phyloP scores from a whole-genome alignment of 2,888 invertebrate species.

The Hypsopygia costalis region DNA sequence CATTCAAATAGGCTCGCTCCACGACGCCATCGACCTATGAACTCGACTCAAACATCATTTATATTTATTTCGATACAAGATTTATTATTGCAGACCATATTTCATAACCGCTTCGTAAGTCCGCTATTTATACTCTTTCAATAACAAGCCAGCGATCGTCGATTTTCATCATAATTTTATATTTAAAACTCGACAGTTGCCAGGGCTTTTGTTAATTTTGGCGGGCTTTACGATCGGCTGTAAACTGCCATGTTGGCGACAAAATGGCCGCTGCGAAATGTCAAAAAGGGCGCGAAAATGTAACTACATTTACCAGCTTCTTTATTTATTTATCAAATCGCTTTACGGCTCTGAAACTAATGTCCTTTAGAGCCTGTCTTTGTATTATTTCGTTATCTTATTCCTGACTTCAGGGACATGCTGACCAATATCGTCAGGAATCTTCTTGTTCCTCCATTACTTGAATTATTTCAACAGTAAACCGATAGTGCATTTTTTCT shows the following conservation, averaged over 20 bases:
- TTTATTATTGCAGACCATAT: conserved; percentile 3
- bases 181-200: conserved; percentile 67
- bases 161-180: conserved; percentile 59
- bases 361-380: too few relatives aligned
- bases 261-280: conserved; percentile 49
- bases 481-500: too few relatives aligned
- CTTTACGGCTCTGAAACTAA: too few relatives aligned
- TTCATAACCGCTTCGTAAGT: conserved; percentile 15
- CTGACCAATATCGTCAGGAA: too few relatives aligned
- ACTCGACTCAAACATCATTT: too few relatives aligned
- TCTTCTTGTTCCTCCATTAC: too few relatives aligned
- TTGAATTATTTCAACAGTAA: too few relatives aligned
- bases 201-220: conserved; percentile 72
- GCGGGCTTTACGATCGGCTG: conserved; percentile 58
- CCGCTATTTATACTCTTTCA: conserved; percentile 27
- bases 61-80: neutral
- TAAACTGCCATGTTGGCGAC: conserved; percentile 60
- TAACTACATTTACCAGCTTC: conserved; percentile 30
- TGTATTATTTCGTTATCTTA: too few relatives aligned
- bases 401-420: too few relatives aligned
- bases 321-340: too few relatives aligned
- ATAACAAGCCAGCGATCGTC: conserved; percentile 30
- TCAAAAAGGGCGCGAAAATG: conserved; percentile 53
- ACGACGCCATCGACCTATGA: too few relatives aligned
- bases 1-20: too few relatives aligned